A percentile compares a stretch with the other conserved stretches of the same genome.
phyloP scores from a whole-genome alignment of 2,888 invertebrate genomes.

The Hermaeophaga mercurialis region DNA sequence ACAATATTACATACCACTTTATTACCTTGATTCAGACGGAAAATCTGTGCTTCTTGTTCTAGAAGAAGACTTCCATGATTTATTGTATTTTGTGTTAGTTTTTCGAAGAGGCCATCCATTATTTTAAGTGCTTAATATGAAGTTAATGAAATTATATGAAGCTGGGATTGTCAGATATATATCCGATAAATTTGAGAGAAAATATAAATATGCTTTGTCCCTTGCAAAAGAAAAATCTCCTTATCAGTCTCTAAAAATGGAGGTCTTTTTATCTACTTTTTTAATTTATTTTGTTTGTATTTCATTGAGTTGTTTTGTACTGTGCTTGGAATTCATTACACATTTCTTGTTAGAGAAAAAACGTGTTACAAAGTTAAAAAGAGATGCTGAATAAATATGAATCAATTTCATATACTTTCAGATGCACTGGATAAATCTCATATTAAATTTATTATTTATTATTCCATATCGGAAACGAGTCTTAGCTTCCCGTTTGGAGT shows the following conservation, averaged over 20 bases:
- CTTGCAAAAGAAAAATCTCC: neutral
- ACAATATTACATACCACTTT: conserved; percentile 14
- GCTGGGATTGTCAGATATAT: neutral
- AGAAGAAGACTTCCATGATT: neutral
- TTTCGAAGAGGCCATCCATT: neutral
- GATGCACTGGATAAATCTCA: no score
- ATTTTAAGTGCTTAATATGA: neutral
- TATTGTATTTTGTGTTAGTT: conserved; percentile 1
- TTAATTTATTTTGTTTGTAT: conserved; percentile 1
- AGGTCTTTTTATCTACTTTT: neutral
- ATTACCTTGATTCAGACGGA: conserved; percentile 20
- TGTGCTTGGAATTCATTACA: neutral
- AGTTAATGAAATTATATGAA: conserved; percentile 3
- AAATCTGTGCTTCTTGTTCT: conserved; percentile 18
- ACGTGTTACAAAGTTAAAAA: no score
- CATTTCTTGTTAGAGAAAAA: no score
- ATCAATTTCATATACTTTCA: no score
- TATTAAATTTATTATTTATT: no score
- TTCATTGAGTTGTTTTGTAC: neutral
- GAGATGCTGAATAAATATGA: no score
- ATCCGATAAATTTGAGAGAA: neutral
- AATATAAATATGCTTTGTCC: neutral
- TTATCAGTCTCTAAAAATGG: neutral
- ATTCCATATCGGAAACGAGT: no score
- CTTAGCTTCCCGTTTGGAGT: no score